Conservation (phyloP, 1,140 invertebrate species). For the Hypothenemus hampei region DNA sequence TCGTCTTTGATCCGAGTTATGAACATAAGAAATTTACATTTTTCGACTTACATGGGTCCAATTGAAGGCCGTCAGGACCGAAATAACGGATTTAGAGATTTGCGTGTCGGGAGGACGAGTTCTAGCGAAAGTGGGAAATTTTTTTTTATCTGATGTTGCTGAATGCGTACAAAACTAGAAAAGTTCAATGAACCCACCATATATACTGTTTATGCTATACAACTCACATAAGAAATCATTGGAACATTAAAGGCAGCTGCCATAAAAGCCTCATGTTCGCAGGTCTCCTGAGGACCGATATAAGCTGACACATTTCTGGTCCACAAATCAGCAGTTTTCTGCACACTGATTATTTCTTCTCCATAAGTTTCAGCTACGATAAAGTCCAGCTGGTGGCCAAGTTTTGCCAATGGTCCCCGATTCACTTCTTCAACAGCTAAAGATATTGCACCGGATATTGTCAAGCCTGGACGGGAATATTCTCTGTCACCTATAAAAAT, state of each 20-base stretch:
- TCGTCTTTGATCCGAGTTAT: background rate
- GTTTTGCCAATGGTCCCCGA: slow-evolving; percentile 52
- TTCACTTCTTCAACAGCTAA: slow-evolving; percentile 73
- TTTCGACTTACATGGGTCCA: slow-evolving; percentile 69
- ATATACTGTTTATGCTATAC: too few species aligned
- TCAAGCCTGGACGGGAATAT: slow-evolving; percentile 69
- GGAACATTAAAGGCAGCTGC: slow-evolving; percentile 91
- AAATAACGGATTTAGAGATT: slow-evolving; percentile 83
- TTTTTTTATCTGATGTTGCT: slow-evolving; percentile 77
- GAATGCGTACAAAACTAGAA: slow-evolving; percentile 64
- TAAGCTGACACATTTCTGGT: slow-evolving; percentile 80
- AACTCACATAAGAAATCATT: slow-evolving; percentile 78
- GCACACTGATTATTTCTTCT: slow-evolving; percentile 79
- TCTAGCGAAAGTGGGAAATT: slow-evolving; percentile 88
- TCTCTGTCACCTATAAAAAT: slow-evolving; percentile 57
- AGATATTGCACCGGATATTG: slow-evolving; percentile 78
- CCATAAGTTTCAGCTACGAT: slow-evolving; percentile 89
- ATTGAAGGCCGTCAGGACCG: slow-evolving; percentile 71
- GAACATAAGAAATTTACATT: background rate
- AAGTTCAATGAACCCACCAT: too few species aligned
- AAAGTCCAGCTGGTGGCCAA: slow-evolving; percentile 71
- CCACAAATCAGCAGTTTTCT: slow-evolving; percentile 81
- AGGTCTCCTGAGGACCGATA: slow-evolving; percentile 94
- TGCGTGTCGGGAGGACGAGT: slow-evolving; percentile 89
- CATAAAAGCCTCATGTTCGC: slow-evolving; percentile 89